Base-by-base conservation (phyloP, 2,888 invertebrate species). In the Malachius bipustulatus region DNA sequence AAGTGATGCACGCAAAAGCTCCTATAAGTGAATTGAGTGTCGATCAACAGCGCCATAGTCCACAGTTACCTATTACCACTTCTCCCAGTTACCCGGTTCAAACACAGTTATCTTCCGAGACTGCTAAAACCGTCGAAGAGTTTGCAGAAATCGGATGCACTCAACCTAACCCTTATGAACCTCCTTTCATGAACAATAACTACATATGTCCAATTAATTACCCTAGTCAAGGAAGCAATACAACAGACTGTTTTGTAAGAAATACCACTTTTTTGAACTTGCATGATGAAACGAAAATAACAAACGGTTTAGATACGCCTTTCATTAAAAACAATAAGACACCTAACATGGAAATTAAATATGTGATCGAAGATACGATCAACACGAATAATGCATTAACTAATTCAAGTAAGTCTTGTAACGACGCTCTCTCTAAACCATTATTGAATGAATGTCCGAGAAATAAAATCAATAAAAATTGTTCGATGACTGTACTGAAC, bases 11-110 rank as follows among this genome's bases (percentile, higher is more conserved):
- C 38, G 57, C 59, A 4, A 48, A 50, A 16, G 58, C 60, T 11
- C 60, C 60, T 9, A 34, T 55, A 26, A 47, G 48, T 29, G 38
- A 45, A 4, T 42, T 43, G 6, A 47, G 46, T 38, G 45, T 51
- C 10, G 45, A 38, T 35, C 51, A 54, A 35, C 52, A 57, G 40
- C 56, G 55, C 26, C 56, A 57, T 44, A 60, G 58, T 40, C 59
- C 60, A 13, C 59, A 61, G 42, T 44, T 60, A 42, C 60, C 62
- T 16, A 47, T 54, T 31, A 57, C 60, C 16, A 59, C 61, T 13
- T 60, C 61, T 13, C 60, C 60, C 3, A 60, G 56, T 39, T 59
- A 59, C 48, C 62, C 57, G 14, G 48, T 57, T 36, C 56, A 54
- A 46, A 52, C 49, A 15, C 50, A 49, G 40, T 34, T 49, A 30